A percentile compares a stretch with the other conserved stretches of the same genome.
Conservation (phyloP, 2,888 invertebrate genomes). For the Synergus gifuensis region DNA sequence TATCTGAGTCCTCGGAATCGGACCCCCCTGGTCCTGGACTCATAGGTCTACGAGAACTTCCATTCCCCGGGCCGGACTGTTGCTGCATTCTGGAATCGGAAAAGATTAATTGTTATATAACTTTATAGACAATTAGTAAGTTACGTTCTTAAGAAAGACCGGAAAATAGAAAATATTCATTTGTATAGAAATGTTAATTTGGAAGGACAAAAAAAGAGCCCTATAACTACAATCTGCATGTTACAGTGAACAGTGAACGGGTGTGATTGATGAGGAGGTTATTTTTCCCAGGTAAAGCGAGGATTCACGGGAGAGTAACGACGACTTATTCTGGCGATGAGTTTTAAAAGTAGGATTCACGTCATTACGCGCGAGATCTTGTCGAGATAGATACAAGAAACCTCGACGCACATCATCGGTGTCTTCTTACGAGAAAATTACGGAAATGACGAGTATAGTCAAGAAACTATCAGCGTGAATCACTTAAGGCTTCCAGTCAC, state of each 20-base stretch:
- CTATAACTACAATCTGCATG: background rate
- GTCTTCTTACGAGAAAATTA: conserved; percentile 45
- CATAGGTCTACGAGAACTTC: conserved; percentile 67
- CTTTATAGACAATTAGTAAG: background rate
- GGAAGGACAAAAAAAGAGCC: background rate
- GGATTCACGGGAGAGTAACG: conserved; percentile 70
- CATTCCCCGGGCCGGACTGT: conserved; percentile 73
- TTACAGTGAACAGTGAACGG: conserved; percentile 46
- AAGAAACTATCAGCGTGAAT: conserved; percentile 28
- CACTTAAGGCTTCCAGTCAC: conserved; percentile 15
- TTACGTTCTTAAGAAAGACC: background rate
- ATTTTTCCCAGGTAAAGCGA: conserved; percentile 63
- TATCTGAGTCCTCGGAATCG: conserved; percentile 75
- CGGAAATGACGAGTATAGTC: conserved; percentile 43
- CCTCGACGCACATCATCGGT: conserved; percentile 43
- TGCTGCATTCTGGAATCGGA: conserved; percentile 74
- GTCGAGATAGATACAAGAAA: conserved; percentile 57
- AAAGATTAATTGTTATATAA: background rate
- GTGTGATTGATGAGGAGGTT: conserved; percentile 66
- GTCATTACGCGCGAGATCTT: conserved; percentile 67
- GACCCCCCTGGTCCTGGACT: conserved; percentile 74
- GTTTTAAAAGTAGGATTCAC: conserved; percentile 60
- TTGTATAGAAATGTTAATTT: background rate
- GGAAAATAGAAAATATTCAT: background rate
- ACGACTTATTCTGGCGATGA: conserved; percentile 60